Base-by-base conservation (phyloP, 2,797 vertebrate genomes). In the Centropyge bicolor region DNA sequence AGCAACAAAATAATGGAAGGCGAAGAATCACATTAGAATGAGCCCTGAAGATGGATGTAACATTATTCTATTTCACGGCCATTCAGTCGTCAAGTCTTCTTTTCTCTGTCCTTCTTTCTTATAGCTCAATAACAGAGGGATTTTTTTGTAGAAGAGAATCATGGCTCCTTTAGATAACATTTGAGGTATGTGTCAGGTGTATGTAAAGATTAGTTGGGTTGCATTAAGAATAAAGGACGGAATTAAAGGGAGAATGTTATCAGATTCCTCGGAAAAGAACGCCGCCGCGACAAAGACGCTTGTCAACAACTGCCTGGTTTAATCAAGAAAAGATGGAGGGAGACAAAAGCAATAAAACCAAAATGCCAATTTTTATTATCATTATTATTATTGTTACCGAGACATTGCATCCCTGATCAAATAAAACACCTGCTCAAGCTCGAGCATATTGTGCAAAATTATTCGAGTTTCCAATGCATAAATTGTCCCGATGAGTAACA, bases 261-360 rank as follows among this genome's bases (percentile, higher is more conserved):
- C 48, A 70, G 59, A 77, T 87, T 80, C 55, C 36, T 72, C 1
- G 9, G 2, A 6, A 68, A 57, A 56, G 20, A 40, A 13, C 70
- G 35, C 73, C 60, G n/a, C 19, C 0, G 70, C 91, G 76, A 71
- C 52, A 40, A 59, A 31, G 27, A 41, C 3, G 59, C 80, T 67
- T 66, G 81, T 87, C 80, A 74, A 49, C 40, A 14, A 45, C 80
- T 74, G 78, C 38, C 74, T 78, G 62, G 45, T 89, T 91, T 91
- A 90, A 93, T 92, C 85, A 89, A 81, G 78, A 85, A 80, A 83
- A 83, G 41, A 88, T 76, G 31, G 67, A 78, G 76, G 41, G 46
- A 88, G 85, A 81, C 76, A 80, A 82, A 89, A 91, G 79, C 88
- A 92, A 93, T 92, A 93, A 90, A 87, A 84, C 71, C 72, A 59